phyloP scores from a whole-genome alignment of 2,888 invertebrate species.

The Aethes cnicana region DNA sequence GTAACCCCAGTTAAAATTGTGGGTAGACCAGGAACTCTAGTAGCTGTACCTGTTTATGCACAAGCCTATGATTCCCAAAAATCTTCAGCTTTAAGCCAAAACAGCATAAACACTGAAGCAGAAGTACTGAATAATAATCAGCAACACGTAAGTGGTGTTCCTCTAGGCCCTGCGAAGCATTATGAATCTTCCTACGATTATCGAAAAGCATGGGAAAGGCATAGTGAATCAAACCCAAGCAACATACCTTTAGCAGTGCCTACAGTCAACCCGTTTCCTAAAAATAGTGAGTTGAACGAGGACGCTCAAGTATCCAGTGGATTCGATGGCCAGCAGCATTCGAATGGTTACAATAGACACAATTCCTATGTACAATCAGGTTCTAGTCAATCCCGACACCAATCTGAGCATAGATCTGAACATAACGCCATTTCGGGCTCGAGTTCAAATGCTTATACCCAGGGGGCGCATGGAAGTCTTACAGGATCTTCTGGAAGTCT shows the following conservation, averaged over 20 bases:
- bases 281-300: constrained; percentile 61
- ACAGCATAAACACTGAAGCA: constrained; percentile 53
- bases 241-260: constrained; percentile 43
- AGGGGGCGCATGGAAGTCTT: constrained; percentile 39
- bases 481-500: constrained; percentile 30
- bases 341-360: constrained; percentile 43
- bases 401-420: constrained; percentile 44
- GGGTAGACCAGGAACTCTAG: constrained; percentile 60
- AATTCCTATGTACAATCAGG: constrained; percentile 48
- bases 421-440: constrained; percentile 32
- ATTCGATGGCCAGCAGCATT: constrained; percentile 40
- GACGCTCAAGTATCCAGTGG: constrained; percentile 45
- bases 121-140: constrained; percentile 47
- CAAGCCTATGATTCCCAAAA: constrained; percentile 45
- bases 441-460: constrained; percentile 40
- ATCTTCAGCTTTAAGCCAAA: constrained; percentile 49
- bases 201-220: constrained; percentile 74
- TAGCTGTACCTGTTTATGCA: constrained; percentile 59
- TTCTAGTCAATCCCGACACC: constrained; percentile 49
- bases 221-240: constrained; percentile 51
- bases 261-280: constrained; percentile 50
- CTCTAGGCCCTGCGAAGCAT: constrained; percentile 50
- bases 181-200: constrained; percentile 73
- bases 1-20: constrained; percentile 58
- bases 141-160: constrained; percentile 41